Percentiles rank a stretch among this genome's conserved stretches.
Conservation (phyloP, 2,888 invertebrate genomes). For the Polyommatus icarus region DNA sequence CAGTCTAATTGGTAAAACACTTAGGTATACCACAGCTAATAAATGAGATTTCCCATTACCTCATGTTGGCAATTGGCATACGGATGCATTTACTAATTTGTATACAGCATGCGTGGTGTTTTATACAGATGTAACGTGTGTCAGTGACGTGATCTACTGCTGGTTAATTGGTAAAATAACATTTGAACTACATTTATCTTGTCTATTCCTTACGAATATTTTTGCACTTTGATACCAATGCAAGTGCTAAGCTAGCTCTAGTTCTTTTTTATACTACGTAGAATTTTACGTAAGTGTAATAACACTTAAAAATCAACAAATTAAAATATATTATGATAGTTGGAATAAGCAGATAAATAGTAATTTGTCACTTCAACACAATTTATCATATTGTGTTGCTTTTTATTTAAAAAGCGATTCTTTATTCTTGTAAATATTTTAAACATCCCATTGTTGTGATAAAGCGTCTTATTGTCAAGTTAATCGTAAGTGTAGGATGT, state of each 20-base stretch:
- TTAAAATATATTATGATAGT: neutral
- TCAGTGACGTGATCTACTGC: no score
- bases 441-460: neutral
- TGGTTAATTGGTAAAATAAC: no score
- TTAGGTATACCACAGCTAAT: neutral
- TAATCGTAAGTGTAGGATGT: neutral
- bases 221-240: no score
- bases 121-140: no score
- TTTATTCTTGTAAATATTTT: conserved; percentile 6
- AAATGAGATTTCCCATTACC: neutral
- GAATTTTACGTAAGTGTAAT: no score
- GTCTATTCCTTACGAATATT: no score
- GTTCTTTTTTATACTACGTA: no score
- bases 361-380: neutral
- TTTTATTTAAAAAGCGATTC: neutral
- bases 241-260: no score
- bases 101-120: no score
- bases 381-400: neutral
- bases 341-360: neutral
- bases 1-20: neutral
- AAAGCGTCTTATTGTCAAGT: neutral
- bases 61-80: neutral
- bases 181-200: no score
- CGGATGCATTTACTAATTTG: neutral
- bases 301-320: neutral